phyloP scores from a whole-genome alignment of 2,113 vertebrate species.

The Lota lota region DNA sequence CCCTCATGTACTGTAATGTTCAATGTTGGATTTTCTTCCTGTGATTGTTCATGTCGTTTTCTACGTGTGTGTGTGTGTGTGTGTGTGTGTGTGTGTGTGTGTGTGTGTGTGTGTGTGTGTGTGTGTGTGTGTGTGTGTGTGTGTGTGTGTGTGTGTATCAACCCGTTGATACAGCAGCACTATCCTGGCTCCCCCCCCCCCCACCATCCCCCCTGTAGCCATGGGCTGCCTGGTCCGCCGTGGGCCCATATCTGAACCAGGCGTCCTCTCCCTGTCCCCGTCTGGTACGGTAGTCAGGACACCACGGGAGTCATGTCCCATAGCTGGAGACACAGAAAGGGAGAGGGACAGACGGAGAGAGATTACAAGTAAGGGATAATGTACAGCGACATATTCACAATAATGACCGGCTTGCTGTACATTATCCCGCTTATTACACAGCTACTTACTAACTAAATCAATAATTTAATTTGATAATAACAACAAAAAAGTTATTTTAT shows the following conservation, averaged over 20 bases:
- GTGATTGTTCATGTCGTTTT: not conserved
- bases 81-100: not conserved
- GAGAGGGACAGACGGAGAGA: slow-evolving; percentile 2
- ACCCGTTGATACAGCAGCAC: no score
- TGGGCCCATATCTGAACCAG: slow-evolving; percentile 1
- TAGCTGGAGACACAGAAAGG: slow-evolving; percentile 73
- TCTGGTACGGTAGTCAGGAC: slow-evolving; percentile 76
- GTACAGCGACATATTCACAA: not conserved
- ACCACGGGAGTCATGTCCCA: slow-evolving; percentile 98
- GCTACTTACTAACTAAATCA: no score
- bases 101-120: not conserved
- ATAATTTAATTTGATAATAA: no score
- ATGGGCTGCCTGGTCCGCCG: no score
- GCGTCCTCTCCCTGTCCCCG: slow-evolving; percentile 31
- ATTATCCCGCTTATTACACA: no score
- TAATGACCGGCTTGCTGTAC: not conserved
- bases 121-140: not conserved
- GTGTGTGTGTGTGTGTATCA: not conserved
- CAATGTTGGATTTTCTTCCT: no score
- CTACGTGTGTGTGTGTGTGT: not conserved
- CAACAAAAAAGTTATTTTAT: no score
- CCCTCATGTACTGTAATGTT: no score
- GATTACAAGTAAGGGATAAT: no score
- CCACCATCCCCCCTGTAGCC: no score
- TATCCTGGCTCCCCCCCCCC: no score